These are phyloP conservation scores for Nesogale talazaci DNA, from an alignment of 2,113 vertebrate genomes.

Conservation along the genomic window DNA sequence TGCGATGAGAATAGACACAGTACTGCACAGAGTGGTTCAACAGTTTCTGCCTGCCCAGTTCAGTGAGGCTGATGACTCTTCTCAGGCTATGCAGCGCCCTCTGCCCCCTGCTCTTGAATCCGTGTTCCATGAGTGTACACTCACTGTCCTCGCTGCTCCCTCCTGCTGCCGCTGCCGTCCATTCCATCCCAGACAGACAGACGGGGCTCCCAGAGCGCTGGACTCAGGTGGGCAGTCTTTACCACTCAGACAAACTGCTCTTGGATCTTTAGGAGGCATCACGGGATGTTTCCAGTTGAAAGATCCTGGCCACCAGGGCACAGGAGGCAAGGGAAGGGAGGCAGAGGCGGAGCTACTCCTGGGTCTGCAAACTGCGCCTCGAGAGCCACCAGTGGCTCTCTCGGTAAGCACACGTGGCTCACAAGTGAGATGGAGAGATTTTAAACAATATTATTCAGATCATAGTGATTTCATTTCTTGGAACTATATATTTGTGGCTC, in stretches of 20 bases:
- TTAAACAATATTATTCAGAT: too few species aligned
- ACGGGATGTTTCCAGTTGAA: background rate
- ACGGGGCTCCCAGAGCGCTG: background rate
- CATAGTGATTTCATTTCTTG: too few species aligned
- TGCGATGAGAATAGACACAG: background rate
- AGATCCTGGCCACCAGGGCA: background rate
- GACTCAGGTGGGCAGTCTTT: background rate
- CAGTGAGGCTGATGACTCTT: background rate
- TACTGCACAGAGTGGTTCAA: too few species aligned
- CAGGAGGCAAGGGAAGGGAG: too few species aligned
- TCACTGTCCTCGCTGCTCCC: background rate
- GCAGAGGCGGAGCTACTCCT: too few species aligned
- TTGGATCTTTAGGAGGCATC: background rate
- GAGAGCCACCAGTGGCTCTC: too few species aligned
- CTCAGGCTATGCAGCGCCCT: background rate
- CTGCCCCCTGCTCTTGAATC: background rate
- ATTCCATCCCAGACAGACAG: background rate
- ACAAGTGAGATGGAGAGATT: too few species aligned
- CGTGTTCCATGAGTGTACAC: background rate
- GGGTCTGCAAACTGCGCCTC: too few species aligned
- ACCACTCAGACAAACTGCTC: background rate
- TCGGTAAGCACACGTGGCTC: too few species aligned
- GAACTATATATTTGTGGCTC: too few species aligned
- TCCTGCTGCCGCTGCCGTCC: background rate
- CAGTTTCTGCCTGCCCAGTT: background rate